Percentiles rank a stretch among this genome's conserved stretches.
These are phyloP conservation scores for Cnemophilus loriae DNA, from an alignment of 2,113 vertebrate species.

Conservation along the genomic window DNA sequence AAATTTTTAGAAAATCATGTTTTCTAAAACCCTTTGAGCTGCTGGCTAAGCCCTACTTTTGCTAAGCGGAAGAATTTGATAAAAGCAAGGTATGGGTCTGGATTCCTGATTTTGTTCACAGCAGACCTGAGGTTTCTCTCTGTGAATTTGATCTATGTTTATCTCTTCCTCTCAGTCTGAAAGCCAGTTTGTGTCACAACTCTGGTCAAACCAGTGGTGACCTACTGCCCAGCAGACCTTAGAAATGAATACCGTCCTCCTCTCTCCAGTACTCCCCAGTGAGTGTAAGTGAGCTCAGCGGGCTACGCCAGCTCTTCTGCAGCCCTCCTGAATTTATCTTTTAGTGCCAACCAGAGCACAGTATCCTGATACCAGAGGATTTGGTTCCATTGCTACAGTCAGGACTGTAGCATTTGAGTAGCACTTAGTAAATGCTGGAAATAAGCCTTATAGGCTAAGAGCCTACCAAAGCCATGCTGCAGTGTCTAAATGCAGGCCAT, in stretches of 20 bases:
- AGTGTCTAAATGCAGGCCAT: not conserved
- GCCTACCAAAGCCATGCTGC: not conserved
- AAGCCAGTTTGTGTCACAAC: not conserved
- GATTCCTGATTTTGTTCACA: not conserved
- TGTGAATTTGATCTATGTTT: not conserved
- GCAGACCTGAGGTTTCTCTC: not conserved
- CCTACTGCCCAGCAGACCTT: not conserved
- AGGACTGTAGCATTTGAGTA: not conserved
- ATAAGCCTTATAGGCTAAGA: not conserved
- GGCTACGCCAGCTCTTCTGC: not conserved
- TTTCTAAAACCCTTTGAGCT: not conserved
- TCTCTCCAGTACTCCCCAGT: not conserved
- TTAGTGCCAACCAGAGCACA: not conserved
- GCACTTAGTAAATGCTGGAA: slow-evolving; percentile 17
- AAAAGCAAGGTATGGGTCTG: not conserved
- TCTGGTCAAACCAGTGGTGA: not conserved
- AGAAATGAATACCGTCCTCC: not conserved
- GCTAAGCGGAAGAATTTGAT: slow-evolving; percentile 17
- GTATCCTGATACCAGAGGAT: not conserved
- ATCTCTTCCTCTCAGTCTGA: slow-evolving; percentile 19
- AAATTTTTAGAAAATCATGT: not conserved
- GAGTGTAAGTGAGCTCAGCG: not conserved
- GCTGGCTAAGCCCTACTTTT: not conserved
- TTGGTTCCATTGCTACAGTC: not conserved
- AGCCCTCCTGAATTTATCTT: not conserved